phyloP scores from a whole-genome alignment of 2,113 vertebrate genomes.

The Hemiprocne comata region DNA sequence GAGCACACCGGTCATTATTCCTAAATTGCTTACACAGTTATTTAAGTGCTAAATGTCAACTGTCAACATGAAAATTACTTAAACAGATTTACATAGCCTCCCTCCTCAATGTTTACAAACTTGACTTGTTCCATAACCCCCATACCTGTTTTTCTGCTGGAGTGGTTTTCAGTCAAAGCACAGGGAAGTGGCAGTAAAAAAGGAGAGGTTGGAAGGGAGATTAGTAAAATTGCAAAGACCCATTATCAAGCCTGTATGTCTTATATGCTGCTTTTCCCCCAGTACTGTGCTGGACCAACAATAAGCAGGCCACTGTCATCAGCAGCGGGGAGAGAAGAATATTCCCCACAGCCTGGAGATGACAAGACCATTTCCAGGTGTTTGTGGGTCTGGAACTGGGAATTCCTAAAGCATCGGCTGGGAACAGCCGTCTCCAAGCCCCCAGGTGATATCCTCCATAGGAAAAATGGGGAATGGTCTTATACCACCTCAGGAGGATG shows the following conservation, averaged over 20 bases:
- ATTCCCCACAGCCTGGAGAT: neutral
- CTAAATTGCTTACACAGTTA: neutral
- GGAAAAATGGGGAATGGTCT: neutral
- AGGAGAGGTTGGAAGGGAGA: neutral
- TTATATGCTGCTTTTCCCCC: neutral
- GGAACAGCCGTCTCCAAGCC: neutral
- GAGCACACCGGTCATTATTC: neutral
- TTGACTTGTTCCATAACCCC: neutral
- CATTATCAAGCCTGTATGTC: neutral
- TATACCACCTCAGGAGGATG: no score
- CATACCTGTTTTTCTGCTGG: neutral
- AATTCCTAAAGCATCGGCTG: neutral
- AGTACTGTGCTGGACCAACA: neutral
- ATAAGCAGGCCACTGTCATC: neutral
- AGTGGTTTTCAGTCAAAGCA: neutral
- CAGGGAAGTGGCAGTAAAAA: neutral
- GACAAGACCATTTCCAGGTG: neutral
- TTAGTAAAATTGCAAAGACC: neutral
- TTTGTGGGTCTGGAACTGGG: fast-evolving
- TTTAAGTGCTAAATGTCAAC: neutral
- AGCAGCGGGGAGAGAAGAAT: neutral
- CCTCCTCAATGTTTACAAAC: neutral
- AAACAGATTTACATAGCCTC: neutral
- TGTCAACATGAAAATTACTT: neutral
- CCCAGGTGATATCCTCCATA: neutral